Evolutionary conservation across 2,113 vertebrate genomes (phyloP).

Genomic region (Bothrops jararaca): DNA sequence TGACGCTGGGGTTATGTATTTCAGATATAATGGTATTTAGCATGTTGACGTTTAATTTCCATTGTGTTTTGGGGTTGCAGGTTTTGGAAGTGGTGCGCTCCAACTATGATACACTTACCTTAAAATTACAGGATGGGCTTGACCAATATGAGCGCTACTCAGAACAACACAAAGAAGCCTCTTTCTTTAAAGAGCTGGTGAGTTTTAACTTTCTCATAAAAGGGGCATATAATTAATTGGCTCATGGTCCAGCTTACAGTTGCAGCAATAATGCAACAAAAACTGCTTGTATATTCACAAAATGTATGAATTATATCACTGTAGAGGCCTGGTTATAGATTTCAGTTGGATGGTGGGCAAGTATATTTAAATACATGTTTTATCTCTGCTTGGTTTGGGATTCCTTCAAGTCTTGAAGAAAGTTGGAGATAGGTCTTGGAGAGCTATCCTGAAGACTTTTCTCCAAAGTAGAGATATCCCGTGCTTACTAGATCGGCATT

Average conservation of each 20-base stretch:
- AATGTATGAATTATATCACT: not conserved
- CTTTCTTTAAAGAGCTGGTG: slow-evolving; percentile 98
- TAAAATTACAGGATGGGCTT: slow-evolving; percentile 95
- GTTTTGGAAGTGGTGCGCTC: slow-evolving; percentile 94
- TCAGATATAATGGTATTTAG: not conserved
- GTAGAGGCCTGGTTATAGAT: too few species aligned
- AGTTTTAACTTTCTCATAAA: slow-evolving; percentile 46
- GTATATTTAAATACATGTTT: not conserved
- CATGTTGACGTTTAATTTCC: slow-evolving; percentile 34
- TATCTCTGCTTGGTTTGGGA: not conserved
- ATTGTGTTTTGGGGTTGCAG: slow-evolving; percentile 61
- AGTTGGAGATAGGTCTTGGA: not conserved
- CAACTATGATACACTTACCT: slow-evolving; percentile 95
- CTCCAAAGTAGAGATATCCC: not conserved
- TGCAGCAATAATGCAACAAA: not conserved
- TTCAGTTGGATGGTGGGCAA: not conserved
- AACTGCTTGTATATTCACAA: not conserved
- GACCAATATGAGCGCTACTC: slow-evolving; percentile 98
- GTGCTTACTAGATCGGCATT: not conserved
- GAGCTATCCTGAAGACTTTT: not conserved
- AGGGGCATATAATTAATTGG: not conserved
- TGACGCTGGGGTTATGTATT: not conserved
- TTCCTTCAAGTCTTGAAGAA: not conserved
- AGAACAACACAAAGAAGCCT: slow-evolving; percentile 93
- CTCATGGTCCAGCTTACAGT: not conserved